Evolutionary conservation across 2,888 invertebrate genomes (phyloP), one percentile per base, ranked within the genome.

Genomic region (Rhabditoides inermis): DNA sequence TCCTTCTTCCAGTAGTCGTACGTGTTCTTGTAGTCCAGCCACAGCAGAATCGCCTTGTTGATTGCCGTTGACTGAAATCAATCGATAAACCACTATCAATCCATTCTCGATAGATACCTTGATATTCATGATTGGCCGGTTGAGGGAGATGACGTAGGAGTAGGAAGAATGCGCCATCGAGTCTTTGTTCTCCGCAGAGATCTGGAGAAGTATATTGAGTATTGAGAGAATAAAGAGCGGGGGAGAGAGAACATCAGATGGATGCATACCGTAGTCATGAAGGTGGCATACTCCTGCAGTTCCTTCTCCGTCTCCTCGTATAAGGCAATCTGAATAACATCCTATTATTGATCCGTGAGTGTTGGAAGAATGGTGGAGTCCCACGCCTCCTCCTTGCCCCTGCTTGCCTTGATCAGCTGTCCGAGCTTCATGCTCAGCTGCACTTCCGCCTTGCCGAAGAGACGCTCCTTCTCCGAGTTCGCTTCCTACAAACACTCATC

Each of bases 1-100:
- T 95, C 94, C 78, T 92, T 92, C 67, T 88, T 90, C 95, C 95
- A 98, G 79, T 94, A 95, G 77, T 98, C 94, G 77, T 95, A 95
- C 0, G 95, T 94, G 79, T 94, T 95, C 80, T 94, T 94, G 77
- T 98, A 98, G 81, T 98, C 95, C 61, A 98, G 82, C 95, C 98
- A 99, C 44, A 98, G 90, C 22, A 98, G 83, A 64, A 98, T 91
- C 15, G 91, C 95, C n/a, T n/a, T n/a, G n/a, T n/a, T n/a, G n/a
- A n/a, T n/a, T n/a, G n/a, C n/a, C n/a, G 53, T 94, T 67, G 45
- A n/a, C n/a, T n/a, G n/a, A n/a, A n/a, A n/a, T n/a, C n/a, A n/a
- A n/a, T n/a, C n/a, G n/a, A n/a, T n/a, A n/a, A n/a, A n/a, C n/a
- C n/a, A n/a, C n/a, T n/a, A n/a, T n/a, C n/a, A n/a, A n/a, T n/a